Base-by-base conservation (phyloP, 53 echinoderm and acorn worm species). In the Holothuria leucospilota region DNA sequence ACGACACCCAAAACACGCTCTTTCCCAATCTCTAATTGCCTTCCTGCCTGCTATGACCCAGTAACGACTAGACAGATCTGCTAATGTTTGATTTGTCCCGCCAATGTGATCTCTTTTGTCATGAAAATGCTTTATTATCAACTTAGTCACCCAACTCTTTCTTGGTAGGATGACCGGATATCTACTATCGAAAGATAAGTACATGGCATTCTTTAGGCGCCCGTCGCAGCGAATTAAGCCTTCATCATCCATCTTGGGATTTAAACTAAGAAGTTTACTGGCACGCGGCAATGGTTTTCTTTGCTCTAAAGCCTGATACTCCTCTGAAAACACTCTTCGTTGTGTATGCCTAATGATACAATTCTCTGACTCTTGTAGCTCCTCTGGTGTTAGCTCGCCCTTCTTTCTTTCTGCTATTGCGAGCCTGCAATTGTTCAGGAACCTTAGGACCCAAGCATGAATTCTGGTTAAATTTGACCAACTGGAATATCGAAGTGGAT, bases 21-120 rank as follows among this genome's bases (percentile, higher is more conserved):
- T 29, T 40, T 84, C 85, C 67, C 53, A 84, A 25, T 68, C 41
- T 42, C 85, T n/a, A 28, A 84, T 84, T 69, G 68, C 85, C 69
- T 84, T 51, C 28, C 85, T 66, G 12, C 51, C 71, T 4, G 39
- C 60, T 24, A n/a, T n/a, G n/a, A n/a, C n/a, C n/a, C n/a, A n/a
- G n/a, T n/a, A n/a, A n/a, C n/a, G n/a, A n/a, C n/a, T 56, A 16
- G 52, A 71, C 53, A 85, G 23, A 25, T 62, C 27, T 69, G 71
- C 51, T 21, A 39, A 71, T 8, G 71, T 85, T 16, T 85, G 85
- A 59, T 85, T 71, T 40, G 71, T 71, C 2, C 85, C 85, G 16
- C 39, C 52, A 4, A 85, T n/a, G n/a, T n/a, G n/a, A n/a, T n/a
- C n/a, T n/a, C n/a, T n/a, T n/a, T n/a, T n/a, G n/a, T n/a, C n/a